Base-by-base conservation (phyloP, 2,888 invertebrate species). In the Polydrusus tereticollis region DNA sequence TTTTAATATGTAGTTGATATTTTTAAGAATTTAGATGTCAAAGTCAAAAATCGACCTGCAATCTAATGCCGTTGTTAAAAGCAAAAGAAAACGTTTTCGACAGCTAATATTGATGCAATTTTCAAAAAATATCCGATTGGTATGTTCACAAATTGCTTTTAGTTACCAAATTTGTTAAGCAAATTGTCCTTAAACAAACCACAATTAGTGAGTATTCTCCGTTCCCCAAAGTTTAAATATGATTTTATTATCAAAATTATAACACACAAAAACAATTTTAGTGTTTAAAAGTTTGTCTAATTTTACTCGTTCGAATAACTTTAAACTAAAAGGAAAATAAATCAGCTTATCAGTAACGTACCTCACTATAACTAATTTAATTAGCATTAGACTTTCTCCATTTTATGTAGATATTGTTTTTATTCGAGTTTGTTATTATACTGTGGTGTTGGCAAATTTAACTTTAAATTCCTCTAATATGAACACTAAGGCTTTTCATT, bases 271-370 rank as follows among this genome's bases (percentile, higher is more conserved):
- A 52, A 33, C 21, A 12, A 21, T 52, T 52, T 26, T 20, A 33
- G 33, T 29, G 20, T 50, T 64, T 38, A 16, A 33, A 64, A 64
- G 33, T 38, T 68, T 60, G 47, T 60, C 18, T 38, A 52, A 52
- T 60, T 59, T 29, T 58, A 47, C 60, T 29, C 45, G 59, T 67
- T 47, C 45, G 14, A 67, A 58, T 12, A 43, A 67, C 36, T 50
- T 50, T 68, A 60, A 50, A 50, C 20, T 45, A 52, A 68, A 68
- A 60, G 67, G 59, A 50, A 60, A 43, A 67, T 45, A 59, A 41
- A 67, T 59, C 38, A 47, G 67, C 67, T 59, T 59, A 67, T 67
- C 26, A 60, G 59, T 21, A 59, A 36, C 59, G 26, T 43, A 52
- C 10, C 38, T 33, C 20, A 59, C 36, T 68, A 41, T 26, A 68